Percentiles rank a stretch among this genome's conserved stretches.
phyloP scores from a whole-genome alignment of 2,113 vertebrate species.

The Ginglymostoma cirratum region DNA sequence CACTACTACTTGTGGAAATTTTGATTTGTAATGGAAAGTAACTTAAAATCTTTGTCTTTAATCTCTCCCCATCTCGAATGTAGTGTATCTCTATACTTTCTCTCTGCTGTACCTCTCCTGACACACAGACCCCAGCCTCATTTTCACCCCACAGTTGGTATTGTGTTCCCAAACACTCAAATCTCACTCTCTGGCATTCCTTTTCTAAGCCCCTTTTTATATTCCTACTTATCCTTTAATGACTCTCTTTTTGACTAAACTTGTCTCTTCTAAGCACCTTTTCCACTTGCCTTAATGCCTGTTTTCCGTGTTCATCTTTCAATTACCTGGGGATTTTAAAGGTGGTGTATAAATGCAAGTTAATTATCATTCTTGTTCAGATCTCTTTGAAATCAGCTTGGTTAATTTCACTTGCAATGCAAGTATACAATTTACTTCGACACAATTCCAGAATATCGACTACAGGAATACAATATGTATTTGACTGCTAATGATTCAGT shows the following conservation, averaged over 20 bases:
- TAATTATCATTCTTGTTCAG: neutral
- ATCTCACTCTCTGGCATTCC: neutral
- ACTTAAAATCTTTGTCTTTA: neutral
- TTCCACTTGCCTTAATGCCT: neutral
- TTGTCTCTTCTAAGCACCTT: neutral
- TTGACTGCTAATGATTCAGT: neutral
- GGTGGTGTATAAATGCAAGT: neutral
- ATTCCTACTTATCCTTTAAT: neutral
- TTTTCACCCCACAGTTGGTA: neutral
- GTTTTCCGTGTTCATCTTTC: neutral
- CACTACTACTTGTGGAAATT: neutral
- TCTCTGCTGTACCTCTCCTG: neutral
- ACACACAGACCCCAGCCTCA: neutral
- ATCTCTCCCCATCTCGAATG: neutral
- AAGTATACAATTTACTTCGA: neutral
- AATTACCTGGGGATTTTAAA: too few relatives aligned
- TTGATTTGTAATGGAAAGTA: neutral
- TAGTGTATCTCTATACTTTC: neutral
- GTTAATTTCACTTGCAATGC: too few relatives aligned
- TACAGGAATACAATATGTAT: neutral
- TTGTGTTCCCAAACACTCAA: neutral
- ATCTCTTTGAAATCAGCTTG: neutral
- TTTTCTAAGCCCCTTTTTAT: neutral
- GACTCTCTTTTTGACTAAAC: neutral
- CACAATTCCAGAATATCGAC: neutral